Evolutionary conservation across 2,113 vertebrate genomes (phyloP), one percentile per base, ranked within the genome.

Genomic region (Amazona guildingii): DNA sequence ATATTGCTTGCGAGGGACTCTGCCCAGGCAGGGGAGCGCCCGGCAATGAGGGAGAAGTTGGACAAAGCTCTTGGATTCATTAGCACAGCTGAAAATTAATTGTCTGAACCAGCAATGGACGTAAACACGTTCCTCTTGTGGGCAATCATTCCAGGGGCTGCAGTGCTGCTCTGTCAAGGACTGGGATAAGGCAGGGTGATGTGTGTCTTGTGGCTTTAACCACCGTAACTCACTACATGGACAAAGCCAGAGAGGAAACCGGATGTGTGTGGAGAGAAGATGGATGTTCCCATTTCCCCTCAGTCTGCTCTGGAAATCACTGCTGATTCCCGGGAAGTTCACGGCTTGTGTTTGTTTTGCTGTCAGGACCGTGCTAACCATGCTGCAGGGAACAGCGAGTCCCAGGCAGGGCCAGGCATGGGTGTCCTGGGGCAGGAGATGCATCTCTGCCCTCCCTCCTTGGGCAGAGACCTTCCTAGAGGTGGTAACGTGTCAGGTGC

Each of bases 311-410:
- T 92, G 88, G 76, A 81, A 91, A 68, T 75, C 69, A 2, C 35
- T 9, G 19, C 1, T 4, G 29, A 64, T 79, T 69, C 25, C 64
- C 9, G 10, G 39, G 44, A 52, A 67, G n/a, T 28, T 64, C 77
- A 9, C 20, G 55, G 5, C 6, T 44, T 4, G 6, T 2, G 0
- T 1, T 77, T 48, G 35, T 83, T 76, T 62, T 67, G 43, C 43
- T 8, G 24, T 5, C 9, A 31, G 46, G 24, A 11, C 6, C 0
- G 0, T 17, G 21, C 25, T 29, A 13, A 14, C 23, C 3, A 0
- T 0, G 39, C 35, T 4, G 7, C 25, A 28, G 70, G 49, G 17
- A 44, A 25, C 11, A 43, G 10, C 0, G 0, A 7, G 27, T 11
- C 57, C 76, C 52, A 17, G 25, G 43, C 51, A 59, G 10, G 21